Conservation (phyloP, 2,797 vertebrate species). For the Scolopax rusticola region DNA sequence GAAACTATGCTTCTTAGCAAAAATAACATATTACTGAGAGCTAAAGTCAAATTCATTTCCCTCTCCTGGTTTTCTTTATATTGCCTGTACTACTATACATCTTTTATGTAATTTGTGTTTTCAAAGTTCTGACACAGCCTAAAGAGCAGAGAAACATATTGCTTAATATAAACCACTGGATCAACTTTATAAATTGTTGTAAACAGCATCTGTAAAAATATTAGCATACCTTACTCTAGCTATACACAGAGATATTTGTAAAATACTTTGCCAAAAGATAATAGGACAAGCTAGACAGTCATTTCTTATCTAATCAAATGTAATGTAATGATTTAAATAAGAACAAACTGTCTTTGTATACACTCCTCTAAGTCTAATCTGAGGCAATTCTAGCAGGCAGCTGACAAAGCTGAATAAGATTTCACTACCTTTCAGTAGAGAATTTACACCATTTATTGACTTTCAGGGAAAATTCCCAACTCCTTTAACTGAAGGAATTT, state of each 20-base stretch:
- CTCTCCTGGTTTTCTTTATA: background rate
- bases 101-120: background rate
- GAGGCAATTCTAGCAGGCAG: background rate
- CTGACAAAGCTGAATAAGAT: background rate
- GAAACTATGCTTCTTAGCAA: background rate
- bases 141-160: background rate
- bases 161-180: background rate
- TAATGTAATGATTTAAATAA: background rate
- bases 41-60: conserved; percentile 1
- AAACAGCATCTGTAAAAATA: background rate
- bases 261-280: background rate
- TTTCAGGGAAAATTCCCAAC: background rate
- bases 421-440: background rate
- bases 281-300: background rate
- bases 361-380: background rate
- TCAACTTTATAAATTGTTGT: background rate
- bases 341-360: background rate
- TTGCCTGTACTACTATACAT: background rate
- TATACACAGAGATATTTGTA: background rate
- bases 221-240: background rate
- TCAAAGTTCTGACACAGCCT: background rate
- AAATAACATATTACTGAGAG: background rate
- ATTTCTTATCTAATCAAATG: background rate
- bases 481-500: background rate
- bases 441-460: background rate